These are phyloP conservation scores for Xylocopa sonorina DNA, from an alignment of 1,140 invertebrate species.

Conservation along the genomic window DNA sequence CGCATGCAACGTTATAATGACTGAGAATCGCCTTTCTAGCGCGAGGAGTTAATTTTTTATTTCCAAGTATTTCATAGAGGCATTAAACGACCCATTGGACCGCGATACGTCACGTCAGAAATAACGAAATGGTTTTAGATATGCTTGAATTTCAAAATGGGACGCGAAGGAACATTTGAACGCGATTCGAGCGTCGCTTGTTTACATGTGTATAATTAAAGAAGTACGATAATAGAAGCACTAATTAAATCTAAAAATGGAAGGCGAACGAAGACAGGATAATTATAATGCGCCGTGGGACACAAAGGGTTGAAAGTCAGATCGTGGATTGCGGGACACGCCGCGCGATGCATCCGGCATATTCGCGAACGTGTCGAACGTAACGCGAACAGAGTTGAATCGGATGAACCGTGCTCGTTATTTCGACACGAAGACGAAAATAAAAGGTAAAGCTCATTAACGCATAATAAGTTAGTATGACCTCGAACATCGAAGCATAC, in stretches of 20 bases:
- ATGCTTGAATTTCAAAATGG: no score
- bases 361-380: background rate
- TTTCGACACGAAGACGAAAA: background rate
- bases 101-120: no score
- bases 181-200: background rate
- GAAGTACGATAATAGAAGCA: background rate
- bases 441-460: background rate
- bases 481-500: background rate
- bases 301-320: background rate
- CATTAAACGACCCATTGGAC: no score
- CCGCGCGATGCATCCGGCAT: background rate
- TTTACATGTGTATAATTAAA: constrained; percentile 28
- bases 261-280: background rate
- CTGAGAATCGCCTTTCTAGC: no score
- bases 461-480: background rate
- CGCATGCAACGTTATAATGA: no score
- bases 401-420: background rate
- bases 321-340: background rate
- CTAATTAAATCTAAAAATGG: background rate
- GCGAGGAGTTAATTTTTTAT: no score
- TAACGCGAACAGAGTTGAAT: background rate
- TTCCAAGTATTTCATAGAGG: no score
- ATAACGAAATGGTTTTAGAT: no score
- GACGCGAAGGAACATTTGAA: background rate
- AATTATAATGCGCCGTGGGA: constrained; percentile 5